Base-by-base conservation (phyloP, 2,888 invertebrate species). In the Lepidocyrtinus sp. region DNA sequence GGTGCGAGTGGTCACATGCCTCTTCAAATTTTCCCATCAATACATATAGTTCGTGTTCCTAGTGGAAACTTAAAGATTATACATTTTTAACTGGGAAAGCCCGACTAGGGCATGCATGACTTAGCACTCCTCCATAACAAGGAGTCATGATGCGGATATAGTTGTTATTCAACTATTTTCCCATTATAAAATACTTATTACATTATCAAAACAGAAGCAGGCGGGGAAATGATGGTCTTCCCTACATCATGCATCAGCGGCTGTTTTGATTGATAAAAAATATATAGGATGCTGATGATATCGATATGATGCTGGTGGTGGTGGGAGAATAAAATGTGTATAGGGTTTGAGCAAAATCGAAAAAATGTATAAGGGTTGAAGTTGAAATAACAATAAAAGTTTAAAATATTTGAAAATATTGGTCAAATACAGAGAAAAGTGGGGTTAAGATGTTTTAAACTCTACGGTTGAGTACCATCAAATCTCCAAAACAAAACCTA, bases 251-350 rank as follows among this genome's bases (percentile, higher is more conserved):
- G 36, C 63, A 50, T 69, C 62, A 26, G 25, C 65, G 64, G 26
- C 27, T 76, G 71, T 71, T 76, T 76, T 71, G 76, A 76, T 76
- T 76, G 76, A 76, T 76, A 76, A 76, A 76, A 36, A 36, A 36
- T 36, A 36, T 36, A 12, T 36, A 36, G n/a, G 12, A 27, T 70
- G 59, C 50, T 24, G 36, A 65, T 5, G 46, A 68, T 55, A 22
- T 36, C 19, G 36, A 22, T 26, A 55, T 26, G 22, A 55, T 15
- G 64, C 12, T 17, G 27, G 46, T 25, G 64, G 22, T 25, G 68
- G 64, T 46, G 65, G 76, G 65, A 76, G n/a, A n/a, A n/a, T n/a
- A n/a, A 62, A 72, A 59, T 62, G 25, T 22, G 36, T 36, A 36
- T 36, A 12, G 36, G 36, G 12, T 36, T n/a, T n/a, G n/a, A n/a